Evolutionary conservation across 2,113 vertebrate species (phyloP), one percentile per base, ranked within the genome.

Genomic region (Hydropotes inermis): DNA sequence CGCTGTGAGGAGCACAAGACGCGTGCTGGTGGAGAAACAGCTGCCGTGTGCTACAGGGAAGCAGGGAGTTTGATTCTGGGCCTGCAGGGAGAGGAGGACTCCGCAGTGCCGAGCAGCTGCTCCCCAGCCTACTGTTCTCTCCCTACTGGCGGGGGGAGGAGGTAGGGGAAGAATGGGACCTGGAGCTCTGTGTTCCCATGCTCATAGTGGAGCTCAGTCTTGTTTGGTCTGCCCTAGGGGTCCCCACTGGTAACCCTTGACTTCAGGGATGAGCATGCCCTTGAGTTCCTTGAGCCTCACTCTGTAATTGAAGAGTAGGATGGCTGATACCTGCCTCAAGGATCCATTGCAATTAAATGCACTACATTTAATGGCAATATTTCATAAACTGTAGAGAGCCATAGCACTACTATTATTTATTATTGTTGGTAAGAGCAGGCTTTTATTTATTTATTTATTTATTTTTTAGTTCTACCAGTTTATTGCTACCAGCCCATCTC

Each of bases 21-120:
- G 0, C 1, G 0, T 2, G 10, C 54, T 39, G 33, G 19, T 5
- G 0, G 23, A 64, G 57, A 74, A 39, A 17, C 1, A 0, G 86
- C 52, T 23, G 4, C 21, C 57, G 28, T 1, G 11, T n/a, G 47
- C 58, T 2, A n/a, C 17, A 11, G 39, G 9, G 4, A 28, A 23
- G 36, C 43, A 5, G 3, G 30, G 96, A 76, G 36, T 57, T 91
- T 33, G 76, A 88, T 39, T 64, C 52, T 57, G 61, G 58, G 64
- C 28, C 94, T 54, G 28, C 0, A 5, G 54, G 33, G 36, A 45
- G 74, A 43, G 58, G 67, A 82, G 21, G 61, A 4, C 13, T 45
- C 79, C 14, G 13, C 15, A 67, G 1, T 52, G 36, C 25, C 0
- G 17, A 45, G 81, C 17, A 30, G 45, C 87, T 45, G 67, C 55